Evolutionary conservation across 2,113 vertebrate genomes (phyloP).

Genomic region (Oryzias javanicus): DNA sequence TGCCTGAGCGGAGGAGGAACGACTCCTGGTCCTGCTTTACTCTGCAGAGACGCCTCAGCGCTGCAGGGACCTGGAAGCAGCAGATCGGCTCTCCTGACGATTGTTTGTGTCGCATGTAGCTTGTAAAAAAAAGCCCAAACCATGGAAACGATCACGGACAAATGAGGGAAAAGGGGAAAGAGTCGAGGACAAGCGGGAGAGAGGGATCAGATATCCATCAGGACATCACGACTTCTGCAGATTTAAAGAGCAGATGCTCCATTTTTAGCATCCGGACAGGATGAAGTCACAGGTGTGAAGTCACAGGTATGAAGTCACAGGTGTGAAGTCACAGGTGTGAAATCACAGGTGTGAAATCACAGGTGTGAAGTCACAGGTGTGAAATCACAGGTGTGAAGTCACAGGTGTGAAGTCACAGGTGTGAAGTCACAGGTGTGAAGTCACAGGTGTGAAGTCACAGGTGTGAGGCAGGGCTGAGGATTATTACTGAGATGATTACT

Average conservation of each 20-base stretch:
- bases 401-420: too few relatives aligned
- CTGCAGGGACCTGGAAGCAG: conserved; percentile 44
- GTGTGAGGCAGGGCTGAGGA: too few relatives aligned
- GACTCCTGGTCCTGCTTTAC: conserved; percentile 33
- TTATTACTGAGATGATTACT: too few relatives aligned
- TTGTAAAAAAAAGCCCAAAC: conserved; percentile 19
- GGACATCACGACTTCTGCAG: background rate
- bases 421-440: too few relatives aligned
- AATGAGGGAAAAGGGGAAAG: conserved; percentile 7
- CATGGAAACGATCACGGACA: conserved; percentile 30
- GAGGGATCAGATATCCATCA: background rate
- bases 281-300: too few relatives aligned
- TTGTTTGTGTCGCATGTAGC: conserved; percentile 34
- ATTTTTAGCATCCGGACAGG: too few relatives aligned
- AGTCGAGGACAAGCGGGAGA: background rate
- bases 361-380: too few relatives aligned
- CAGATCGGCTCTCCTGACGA: conserved; percentile 31
- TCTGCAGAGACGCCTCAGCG: background rate
- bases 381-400: too few relatives aligned
- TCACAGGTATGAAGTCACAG: too few relatives aligned
- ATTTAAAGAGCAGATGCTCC: background rate
- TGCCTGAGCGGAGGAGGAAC: background rate
- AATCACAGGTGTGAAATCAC: too few relatives aligned
- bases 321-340: too few relatives aligned
- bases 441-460: too few relatives aligned